A percentile compares a stretch with the other conserved stretches of the same genome.
phyloP scores from a whole-genome alignment of 2,797 vertebrate genomes.

The Otolemur crassicaudatus region DNA sequence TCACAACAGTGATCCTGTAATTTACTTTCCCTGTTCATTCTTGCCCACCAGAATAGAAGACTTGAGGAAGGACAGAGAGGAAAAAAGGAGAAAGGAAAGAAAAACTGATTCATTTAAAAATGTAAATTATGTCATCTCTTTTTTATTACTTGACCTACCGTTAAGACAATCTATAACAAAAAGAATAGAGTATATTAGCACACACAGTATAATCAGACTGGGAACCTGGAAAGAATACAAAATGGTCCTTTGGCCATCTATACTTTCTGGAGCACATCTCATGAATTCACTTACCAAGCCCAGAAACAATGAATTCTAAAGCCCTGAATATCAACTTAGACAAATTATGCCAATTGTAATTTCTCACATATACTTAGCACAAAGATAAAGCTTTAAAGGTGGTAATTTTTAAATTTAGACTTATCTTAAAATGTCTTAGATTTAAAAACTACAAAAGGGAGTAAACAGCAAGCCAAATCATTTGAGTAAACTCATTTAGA shows the following conservation, averaged over 20 bases:
- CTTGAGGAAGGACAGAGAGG: neutral
- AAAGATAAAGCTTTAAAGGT: constrained; percentile 90
- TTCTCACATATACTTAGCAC: constrained; percentile 88
- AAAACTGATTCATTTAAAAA: constrained; percentile 89
- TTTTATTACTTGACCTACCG: constrained; percentile 98
- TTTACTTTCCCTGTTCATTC: constrained; percentile 40
- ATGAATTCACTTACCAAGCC: constrained; percentile 88
- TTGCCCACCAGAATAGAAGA: neutral
- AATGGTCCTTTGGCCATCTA: constrained; percentile 95
- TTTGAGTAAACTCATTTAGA: constrained; percentile 85
- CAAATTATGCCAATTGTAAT: constrained; percentile 90
- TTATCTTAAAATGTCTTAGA: constrained; percentile 88
- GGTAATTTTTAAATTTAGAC: constrained; percentile 87
- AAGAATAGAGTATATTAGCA: constrained; percentile 95
- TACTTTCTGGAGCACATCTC: constrained; percentile 88
- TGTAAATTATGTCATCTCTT: constrained; percentile 91
- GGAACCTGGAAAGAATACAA: constrained; percentile 94
- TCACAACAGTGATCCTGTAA: constrained; percentile 16
- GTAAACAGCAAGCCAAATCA: constrained; percentile 89
- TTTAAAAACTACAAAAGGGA: constrained; percentile 89
- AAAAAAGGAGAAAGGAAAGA: constrained; percentile 65
- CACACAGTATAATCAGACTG: constrained; percentile 95
- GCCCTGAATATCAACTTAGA: constrained; percentile 93
- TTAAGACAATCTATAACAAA: constrained; percentile 99
- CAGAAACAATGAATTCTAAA: constrained; percentile 89